Percentiles rank a stretch among this genome's conserved stretches.
Evolutionary conservation across 2,888 invertebrate genomes (phyloP).

Genomic region (Cephus runcator): DNA sequence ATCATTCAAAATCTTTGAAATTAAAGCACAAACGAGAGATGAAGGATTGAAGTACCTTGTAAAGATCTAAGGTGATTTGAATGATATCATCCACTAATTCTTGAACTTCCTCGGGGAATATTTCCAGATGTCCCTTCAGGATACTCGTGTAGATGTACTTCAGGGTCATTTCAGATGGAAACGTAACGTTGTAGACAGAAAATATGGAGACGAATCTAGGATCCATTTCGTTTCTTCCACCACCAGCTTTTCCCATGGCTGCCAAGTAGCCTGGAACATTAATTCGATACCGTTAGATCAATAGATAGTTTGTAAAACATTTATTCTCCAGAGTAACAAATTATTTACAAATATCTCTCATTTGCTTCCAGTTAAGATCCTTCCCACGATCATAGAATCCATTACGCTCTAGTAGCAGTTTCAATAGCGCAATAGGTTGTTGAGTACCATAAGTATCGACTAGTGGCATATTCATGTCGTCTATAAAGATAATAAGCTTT

Average conservation of each 20-base stretch:
- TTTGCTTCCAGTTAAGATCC: conserved; percentile 88
- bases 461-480: conserved; percentile 95
- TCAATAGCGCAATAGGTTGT: conserved; percentile 92
- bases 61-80: conserved; percentile 83
- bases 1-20: background rate
- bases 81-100: conserved; percentile 76
- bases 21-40: background rate
- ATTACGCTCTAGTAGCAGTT: conserved; percentile 86
- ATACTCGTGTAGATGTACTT: conserved; percentile 86
- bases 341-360: conserved; percentile 77
- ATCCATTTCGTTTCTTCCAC: conserved; percentile 90
- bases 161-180: conserved; percentile 82
- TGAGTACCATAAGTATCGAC: conserved; percentile 91
- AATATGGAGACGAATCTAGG: conserved; percentile 93
- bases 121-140: conserved; percentile 78
- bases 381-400: conserved; percentile 92
- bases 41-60: conserved; percentile 70
- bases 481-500: conserved; percentile 88
- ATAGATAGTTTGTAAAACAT: background rate
- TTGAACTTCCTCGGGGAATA: conserved; percentile 76
- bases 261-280: conserved; percentile 74
- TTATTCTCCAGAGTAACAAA: background rate
- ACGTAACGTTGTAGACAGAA: conserved; percentile 85
- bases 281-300: background rate
- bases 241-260: conserved; percentile 89